A percentile compares a stretch with the other conserved stretches of the same genome.
Conservation (phyloP, 1,140 invertebrate genomes). For the Antheraea mylitta region DNA sequence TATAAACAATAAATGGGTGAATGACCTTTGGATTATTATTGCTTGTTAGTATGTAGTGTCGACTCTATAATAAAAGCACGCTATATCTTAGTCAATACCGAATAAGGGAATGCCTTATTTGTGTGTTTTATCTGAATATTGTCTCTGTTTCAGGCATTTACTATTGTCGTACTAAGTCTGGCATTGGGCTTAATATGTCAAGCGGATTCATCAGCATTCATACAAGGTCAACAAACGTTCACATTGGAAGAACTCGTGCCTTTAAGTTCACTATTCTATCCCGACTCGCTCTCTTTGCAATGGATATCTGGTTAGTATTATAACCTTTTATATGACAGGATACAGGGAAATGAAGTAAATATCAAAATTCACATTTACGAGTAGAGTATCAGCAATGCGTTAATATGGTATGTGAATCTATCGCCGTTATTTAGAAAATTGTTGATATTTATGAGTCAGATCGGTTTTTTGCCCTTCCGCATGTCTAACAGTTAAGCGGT, state of each 20-base stretch:
- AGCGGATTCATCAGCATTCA: constrained; percentile 38
- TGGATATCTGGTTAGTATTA: constrained; percentile 56
- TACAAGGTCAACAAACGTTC: constrained; percentile 44
- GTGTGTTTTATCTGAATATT: constrained; percentile 8
- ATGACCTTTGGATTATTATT: no score
- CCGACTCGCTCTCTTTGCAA: constrained; percentile 46
- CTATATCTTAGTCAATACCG: neutral
- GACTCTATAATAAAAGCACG: neutral
- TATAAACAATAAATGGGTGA: no score
- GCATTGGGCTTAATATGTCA: constrained; percentile 28
- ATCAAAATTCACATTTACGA: neutral
- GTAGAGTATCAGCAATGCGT: neutral
- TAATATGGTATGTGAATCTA: neutral
- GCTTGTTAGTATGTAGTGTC: neutral
- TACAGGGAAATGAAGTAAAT: no score
- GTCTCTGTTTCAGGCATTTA: constrained; percentile 25
- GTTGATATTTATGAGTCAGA: neutral
- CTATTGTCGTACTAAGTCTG: constrained; percentile 20
- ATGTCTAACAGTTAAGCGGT: neutral
- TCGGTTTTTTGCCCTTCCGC: no score
- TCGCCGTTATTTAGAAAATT: neutral
- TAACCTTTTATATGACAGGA: neutral
- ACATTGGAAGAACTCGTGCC: constrained; percentile 59
- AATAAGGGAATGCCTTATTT: no score
- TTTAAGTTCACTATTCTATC: constrained; percentile 49